phyloP scores from a whole-genome alignment of 1,140 invertebrate genomes.

The Macrotrachela quadricornifera region DNA sequence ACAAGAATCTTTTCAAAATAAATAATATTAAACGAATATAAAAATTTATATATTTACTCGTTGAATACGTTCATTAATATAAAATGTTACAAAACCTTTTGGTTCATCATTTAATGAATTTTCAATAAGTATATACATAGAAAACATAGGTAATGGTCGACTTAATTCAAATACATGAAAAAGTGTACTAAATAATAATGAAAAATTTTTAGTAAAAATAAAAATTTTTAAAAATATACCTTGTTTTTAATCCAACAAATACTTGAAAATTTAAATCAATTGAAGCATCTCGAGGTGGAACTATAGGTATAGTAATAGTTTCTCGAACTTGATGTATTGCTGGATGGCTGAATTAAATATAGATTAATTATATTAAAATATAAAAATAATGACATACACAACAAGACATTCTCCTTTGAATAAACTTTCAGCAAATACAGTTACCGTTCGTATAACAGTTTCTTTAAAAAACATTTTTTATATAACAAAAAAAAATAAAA shows the following conservation, averaged over 20 bases:
- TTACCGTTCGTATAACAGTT: slow-evolving; percentile 50
- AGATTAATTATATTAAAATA: not conserved
- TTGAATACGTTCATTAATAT: slow-evolving; percentile 39
- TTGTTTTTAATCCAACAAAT: slow-evolving; percentile 40
- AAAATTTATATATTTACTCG: slow-evolving; percentile 29
- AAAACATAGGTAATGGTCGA: slow-evolving; percentile 59
- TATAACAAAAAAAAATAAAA: too few relatives aligned
- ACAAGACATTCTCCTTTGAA: slow-evolving; percentile 67
- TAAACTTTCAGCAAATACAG: slow-evolving; percentile 75
- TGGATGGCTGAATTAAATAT: slow-evolving; percentile 17
- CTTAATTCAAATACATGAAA: slow-evolving; percentile 75
- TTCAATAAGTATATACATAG: slow-evolving; percentile 49
- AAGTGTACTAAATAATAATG: slow-evolving; percentile 32
- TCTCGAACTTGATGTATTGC: slow-evolving; percentile 13
- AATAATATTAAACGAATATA: slow-evolving; percentile 8
- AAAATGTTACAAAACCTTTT: slow-evolving; percentile 42
- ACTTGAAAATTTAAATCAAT: slow-evolving; percentile 74
- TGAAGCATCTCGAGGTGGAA: slow-evolving; percentile 54
- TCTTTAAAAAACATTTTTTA: slow-evolving; percentile 26
- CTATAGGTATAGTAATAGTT: slow-evolving; percentile 37
- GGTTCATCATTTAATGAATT: slow-evolving; percentile 23
- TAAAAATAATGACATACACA: slow-evolving; percentile 39
- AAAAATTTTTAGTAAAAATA: not conserved
- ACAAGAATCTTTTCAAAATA: slow-evolving; percentile 42
- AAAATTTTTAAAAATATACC: slow-evolving; percentile 16